Evolutionary conservation across 2,888 invertebrate genomes (phyloP).

Genomic region (Caenorhabditis afra): DNA sequence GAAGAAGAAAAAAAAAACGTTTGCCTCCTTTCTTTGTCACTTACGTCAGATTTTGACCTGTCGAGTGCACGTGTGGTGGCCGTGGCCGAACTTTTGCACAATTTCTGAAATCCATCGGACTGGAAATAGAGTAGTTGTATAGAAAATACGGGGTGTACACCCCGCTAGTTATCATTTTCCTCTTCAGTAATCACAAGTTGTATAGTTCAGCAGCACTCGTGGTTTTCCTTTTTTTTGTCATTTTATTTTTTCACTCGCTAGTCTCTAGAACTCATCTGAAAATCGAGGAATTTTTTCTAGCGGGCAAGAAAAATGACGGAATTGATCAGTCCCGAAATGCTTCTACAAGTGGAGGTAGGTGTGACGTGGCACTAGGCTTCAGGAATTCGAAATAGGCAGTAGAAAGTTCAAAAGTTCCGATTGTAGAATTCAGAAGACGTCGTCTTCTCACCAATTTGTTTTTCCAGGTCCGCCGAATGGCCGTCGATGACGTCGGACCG

Average conservation of each 20-base stretch:
- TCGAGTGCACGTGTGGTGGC: background rate
- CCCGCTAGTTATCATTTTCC: background rate
- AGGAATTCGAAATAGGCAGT: no score
- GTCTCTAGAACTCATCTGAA: background rate
- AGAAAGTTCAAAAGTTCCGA: no score
- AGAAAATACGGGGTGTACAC: no score
- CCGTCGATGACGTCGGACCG: slow-evolving; percentile 68
- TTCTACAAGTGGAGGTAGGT: slow-evolving; percentile 38
- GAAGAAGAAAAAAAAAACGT: no score
- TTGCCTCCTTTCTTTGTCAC: slow-evolving; percentile 14
- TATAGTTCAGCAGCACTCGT: background rate
- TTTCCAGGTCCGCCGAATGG: slow-evolving; percentile 69
- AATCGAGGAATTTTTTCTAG: background rate
- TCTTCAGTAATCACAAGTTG: background rate
- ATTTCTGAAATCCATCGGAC: no score
- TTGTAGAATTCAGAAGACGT: background rate
- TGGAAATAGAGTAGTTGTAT: no score
- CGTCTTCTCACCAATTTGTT: background rate
- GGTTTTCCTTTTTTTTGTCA: background rate
- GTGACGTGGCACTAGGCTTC: slow-evolving; percentile 9
- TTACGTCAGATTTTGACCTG: background rate
- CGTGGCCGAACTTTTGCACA: no score
- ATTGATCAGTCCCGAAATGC: slow-evolving; percentile 44
- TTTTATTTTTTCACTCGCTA: background rate
- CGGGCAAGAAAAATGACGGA: slow-evolving; percentile 33